Base-by-base conservation (phyloP, 2,113 vertebrate species). In the Andinoacara biseriatus region DNA sequence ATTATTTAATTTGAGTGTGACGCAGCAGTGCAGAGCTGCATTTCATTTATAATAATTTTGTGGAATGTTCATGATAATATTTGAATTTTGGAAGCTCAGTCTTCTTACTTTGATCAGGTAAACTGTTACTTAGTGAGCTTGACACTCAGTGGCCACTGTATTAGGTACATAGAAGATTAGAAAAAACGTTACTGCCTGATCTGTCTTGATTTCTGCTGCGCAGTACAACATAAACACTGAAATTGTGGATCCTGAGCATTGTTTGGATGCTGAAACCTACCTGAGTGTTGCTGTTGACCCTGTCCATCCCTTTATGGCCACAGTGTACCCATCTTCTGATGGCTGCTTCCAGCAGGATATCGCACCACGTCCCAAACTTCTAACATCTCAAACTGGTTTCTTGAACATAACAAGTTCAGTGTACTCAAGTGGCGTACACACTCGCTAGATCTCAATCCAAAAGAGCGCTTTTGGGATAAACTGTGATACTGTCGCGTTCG, bases 71-170 rank as follows among this genome's bases (percentile, higher is more conserved):
- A 31, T 78, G 43, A 9, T 59, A 4, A 69, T 57, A 6, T 46
- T 74, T 22, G 3, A 60, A 18, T 65, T 69, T 56, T 43, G 61
- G 72, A 43, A 61, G 78, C 78, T 59, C 63, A 24, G 35, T 75
- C 11, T 57, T 33, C 7, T 17, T 18, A 8, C 13, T 57, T 75
- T 24, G 20, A 15, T 40, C 10, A 35, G 7, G 10, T 33, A 61
- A 74, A 75, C 13, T 0, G 40, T 80, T 82, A 52, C 40, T 35
- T 62, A 3, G 43, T 52, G 43, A 82, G 33, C 60, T 83, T 79
- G 4, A 56, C 2, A 43, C 5, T 69, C 33, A 56, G 15, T 31
- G 43, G 26, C 22, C 56, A 52, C 9, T 58, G 24, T 24, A 33
- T 52, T 38, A 49, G 57, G n/a, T 20, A 40, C 3, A 2, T 4